phyloP scores from a whole-genome alignment of 2,113 vertebrate genomes.

The Tursiops truncatus region DNA sequence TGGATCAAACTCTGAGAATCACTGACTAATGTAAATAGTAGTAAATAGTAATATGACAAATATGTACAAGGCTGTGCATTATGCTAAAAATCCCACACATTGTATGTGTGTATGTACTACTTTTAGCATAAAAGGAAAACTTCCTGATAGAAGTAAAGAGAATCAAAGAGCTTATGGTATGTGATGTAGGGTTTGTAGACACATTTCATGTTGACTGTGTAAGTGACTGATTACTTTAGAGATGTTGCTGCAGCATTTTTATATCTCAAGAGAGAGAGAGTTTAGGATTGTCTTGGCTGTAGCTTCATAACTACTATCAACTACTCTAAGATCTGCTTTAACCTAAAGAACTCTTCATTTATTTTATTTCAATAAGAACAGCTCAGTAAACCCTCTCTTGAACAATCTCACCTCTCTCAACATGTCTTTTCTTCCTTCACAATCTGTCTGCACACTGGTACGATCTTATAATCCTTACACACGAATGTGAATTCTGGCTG shows the following conservation, averaged over 20 bases:
- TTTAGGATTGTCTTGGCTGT: conserved; percentile 14
- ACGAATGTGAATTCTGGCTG: neutral
- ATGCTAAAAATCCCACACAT: neutral
- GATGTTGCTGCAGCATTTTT: neutral
- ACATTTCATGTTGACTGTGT: neutral
- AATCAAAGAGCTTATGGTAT: neutral
- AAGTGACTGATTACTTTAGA: neutral
- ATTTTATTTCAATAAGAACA: conserved; percentile 25
- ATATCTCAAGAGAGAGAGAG: neutral
- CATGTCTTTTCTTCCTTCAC: neutral
- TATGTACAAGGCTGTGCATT: neutral
- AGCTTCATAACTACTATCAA: neutral
- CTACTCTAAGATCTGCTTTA: neutral
- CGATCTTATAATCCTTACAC: neutral
- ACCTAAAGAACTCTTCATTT: conserved; percentile 27
- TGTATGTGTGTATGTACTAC: neutral
- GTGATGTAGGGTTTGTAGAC: neutral
- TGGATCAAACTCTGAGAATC: neutral
- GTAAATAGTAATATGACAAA: neutral
- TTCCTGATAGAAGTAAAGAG: neutral
- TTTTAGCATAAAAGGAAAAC: neutral
- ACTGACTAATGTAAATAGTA: neutral
- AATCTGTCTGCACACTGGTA: neutral
- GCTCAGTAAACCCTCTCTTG: neutral
- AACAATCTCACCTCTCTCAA: neutral